Conservation (phyloP, 2,113 vertebrate genomes). For the Centropus bengalensis region DNA sequence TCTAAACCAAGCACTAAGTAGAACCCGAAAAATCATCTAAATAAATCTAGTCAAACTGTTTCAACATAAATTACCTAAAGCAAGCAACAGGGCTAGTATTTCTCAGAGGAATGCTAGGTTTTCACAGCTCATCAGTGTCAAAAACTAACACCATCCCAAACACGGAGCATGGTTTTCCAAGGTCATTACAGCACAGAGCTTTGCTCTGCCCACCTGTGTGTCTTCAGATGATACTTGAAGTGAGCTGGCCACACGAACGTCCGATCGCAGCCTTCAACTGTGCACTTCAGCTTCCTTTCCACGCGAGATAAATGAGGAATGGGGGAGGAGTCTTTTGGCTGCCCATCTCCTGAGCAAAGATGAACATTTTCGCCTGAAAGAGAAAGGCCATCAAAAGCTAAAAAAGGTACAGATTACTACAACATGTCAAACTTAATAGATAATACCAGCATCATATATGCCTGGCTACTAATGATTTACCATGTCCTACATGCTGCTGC, state of each 20-base stretch:
- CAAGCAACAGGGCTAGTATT: background rate
- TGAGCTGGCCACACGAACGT: slow-evolving; percentile 97
- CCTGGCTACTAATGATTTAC: background rate
- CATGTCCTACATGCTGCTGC: background rate
- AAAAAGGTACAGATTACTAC: background rate
- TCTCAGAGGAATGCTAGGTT: background rate
- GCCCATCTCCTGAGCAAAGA: slow-evolving; percentile 83
- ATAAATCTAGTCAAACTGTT: background rate
- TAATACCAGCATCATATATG: background rate
- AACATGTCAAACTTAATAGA: background rate
- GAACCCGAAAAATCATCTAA: background rate
- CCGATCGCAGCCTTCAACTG: slow-evolving; percentile 92
- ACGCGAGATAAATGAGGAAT: slow-evolving; percentile 75
- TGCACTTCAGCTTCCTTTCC: slow-evolving; percentile 92
- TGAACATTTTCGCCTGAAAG: slow-evolving; percentile 88
- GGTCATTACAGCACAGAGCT: background rate
- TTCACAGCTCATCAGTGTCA: background rate
- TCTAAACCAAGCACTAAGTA: background rate
- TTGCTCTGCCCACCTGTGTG: slow-evolving; percentile 84
- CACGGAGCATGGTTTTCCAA: background rate
- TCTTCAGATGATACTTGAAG: slow-evolving; percentile 98
- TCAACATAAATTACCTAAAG: background rate
- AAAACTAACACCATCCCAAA: background rate
- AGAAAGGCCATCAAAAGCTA: slow-evolving; percentile 5
- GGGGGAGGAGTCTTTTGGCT: slow-evolving; percentile 80